Percentiles rank a stretch among this genome's conserved stretches.
Evolutionary conservation across 2,113 vertebrate species (phyloP).

Genomic region (Elachura formosa): DNA sequence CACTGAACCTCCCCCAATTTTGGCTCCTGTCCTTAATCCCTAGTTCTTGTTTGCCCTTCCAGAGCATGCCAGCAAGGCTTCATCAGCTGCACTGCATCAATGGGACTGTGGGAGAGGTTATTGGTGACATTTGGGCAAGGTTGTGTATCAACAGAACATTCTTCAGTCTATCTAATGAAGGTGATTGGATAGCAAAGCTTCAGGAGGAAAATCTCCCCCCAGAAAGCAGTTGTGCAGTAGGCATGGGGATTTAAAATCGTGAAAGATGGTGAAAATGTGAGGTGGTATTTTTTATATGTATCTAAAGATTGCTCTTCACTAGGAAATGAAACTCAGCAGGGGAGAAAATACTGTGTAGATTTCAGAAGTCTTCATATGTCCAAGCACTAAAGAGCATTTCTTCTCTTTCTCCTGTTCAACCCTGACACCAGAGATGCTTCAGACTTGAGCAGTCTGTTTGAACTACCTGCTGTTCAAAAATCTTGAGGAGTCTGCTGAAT

Average conservation of each 20-base stretch:
- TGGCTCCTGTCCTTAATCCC: background rate
- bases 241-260: slow-evolving; percentile 29
- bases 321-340: slow-evolving; percentile 61
- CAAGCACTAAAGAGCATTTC: slow-evolving; percentile 41
- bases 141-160: background rate
- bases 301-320: slow-evolving; percentile 31
- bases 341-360: slow-evolving; percentile 43
- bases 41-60: background rate
- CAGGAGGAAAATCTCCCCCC: background rate
- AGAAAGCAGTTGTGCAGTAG: slow-evolving; percentile 22
- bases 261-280: slow-evolving; percentile 45
- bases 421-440: slow-evolving; percentile 2
- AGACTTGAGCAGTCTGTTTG: slow-evolving; percentile 36
- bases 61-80: background rate
- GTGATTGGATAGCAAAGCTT: slow-evolving; percentile 44
- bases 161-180: slow-evolving; percentile 33
- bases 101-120: background rate
- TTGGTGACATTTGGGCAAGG: background rate
- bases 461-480: slow-evolving; percentile 36
- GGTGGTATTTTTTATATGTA: background rate
- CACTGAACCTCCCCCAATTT: background rate
- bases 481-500: slow-evolving; percentile 14
- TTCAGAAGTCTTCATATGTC: slow-evolving; percentile 19
- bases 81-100: background rate
- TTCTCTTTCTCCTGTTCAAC: background rate